phyloP scores from a whole-genome alignment of 2,888 invertebrate species.

The Argyra leucocephala region DNA sequence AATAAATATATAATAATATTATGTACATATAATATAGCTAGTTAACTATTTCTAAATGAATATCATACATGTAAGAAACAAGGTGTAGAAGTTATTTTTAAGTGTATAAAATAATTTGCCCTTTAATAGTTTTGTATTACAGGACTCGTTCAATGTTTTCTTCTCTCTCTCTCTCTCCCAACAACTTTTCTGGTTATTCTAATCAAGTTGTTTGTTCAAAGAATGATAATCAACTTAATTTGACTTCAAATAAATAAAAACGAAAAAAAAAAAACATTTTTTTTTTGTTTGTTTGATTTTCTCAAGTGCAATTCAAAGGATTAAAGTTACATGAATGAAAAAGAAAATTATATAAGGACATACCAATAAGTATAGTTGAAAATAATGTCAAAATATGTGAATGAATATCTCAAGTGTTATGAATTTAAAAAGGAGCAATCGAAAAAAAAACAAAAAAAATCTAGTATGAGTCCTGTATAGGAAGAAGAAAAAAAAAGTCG shows the following conservation, averaged over 20 bases:
- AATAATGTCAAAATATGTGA: background rate
- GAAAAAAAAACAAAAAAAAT: no score
- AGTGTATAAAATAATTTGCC: background rate
- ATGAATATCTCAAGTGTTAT: background rate
- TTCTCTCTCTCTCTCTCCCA: no score
- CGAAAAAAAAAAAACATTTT: background rate
- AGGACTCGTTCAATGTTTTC: background rate
- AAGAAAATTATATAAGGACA: background rate
- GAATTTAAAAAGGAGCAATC: background rate
- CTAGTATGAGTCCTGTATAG: no score
- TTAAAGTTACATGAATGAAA: background rate
- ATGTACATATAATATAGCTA: no score
- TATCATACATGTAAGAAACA: no score
- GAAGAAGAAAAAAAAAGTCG: no score
- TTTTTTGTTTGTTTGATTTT: background rate
- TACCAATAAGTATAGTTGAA: no score
- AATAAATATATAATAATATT: no score
- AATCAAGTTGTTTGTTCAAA: background rate
- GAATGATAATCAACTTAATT: constrained; percentile 1
- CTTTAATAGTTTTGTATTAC: background rate
- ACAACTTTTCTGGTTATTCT: background rate
- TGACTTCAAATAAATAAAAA: background rate
- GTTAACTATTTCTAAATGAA: no score
- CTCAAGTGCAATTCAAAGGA: background rate
- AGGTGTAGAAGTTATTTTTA: background rate